A percentile compares a stretch with the other conserved stretches of the same genome.
Evolutionary conservation across 2,113 vertebrate species (phyloP).

Genomic region (Sus scrofa): DNA sequence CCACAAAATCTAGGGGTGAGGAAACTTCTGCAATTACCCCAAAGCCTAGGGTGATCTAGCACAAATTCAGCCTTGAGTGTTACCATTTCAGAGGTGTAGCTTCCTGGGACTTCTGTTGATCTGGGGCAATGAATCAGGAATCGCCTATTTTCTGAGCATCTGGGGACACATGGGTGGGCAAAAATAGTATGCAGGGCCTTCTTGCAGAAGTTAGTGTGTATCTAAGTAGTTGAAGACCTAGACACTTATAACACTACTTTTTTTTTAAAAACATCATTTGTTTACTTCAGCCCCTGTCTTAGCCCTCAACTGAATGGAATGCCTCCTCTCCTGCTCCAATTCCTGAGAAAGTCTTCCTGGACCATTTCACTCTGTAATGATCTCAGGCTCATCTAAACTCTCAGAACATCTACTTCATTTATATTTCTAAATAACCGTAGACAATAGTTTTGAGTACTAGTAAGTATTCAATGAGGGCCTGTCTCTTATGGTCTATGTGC

Average conservation of each 20-base stretch:
- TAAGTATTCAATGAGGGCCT: not conserved
- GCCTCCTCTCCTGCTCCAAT: not conserved
- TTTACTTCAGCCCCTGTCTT: not conserved
- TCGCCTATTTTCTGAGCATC: not conserved
- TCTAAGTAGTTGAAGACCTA: not conserved
- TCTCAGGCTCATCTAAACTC: not conserved
- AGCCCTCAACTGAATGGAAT: not conserved
- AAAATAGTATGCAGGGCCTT: not conserved
- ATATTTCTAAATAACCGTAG: not conserved
- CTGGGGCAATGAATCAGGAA: not conserved
- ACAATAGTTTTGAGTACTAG: not conserved
- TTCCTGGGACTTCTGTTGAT: not conserved
- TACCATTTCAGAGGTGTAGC: not conserved
- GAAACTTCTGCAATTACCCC: not conserved
- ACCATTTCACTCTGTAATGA: not conserved
- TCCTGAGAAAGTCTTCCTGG: not conserved
- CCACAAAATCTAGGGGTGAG: not conserved
- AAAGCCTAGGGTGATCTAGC: too few species aligned
- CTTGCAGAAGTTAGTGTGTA: not conserved
- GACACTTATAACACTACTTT: not conserved
- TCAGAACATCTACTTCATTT: not conserved
- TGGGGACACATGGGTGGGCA: not conserved
- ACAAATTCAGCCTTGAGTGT: not conserved
- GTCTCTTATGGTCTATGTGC: not conserved
- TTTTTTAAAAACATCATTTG: not conserved